Evolutionary conservation across 2,888 invertebrate species (phyloP).

Genomic region (Actias luna): DNA sequence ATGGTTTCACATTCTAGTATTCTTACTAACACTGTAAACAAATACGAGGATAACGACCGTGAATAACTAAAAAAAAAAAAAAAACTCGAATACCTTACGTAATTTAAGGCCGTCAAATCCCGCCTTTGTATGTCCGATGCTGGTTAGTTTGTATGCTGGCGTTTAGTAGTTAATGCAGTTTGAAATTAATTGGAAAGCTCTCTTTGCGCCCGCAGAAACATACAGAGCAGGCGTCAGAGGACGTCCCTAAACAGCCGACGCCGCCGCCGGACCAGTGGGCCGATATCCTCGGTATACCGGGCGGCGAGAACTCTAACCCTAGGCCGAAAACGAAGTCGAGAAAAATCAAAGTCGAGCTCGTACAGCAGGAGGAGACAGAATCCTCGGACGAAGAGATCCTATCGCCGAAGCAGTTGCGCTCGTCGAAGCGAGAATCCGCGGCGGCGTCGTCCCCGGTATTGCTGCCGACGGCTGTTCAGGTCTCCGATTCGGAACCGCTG

Average conservation of each 20-base stretch:
- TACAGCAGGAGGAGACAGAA: slow-evolving; percentile 30
- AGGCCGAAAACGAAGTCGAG: slow-evolving; percentile 24
- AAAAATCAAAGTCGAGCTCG: slow-evolving; percentile 25
- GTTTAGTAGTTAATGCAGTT: background rate
- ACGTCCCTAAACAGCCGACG: slow-evolving; percentile 68
- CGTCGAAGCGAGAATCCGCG: slow-evolving; percentile 57
- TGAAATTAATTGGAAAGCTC: slow-evolving; percentile 16
- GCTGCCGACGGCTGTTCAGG: background rate
- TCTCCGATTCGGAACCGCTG: slow-evolving; percentile 22
- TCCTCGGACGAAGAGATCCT: slow-evolving; percentile 44
- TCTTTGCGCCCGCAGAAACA: slow-evolving; percentile 30
- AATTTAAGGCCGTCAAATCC: slow-evolving; percentile 26
- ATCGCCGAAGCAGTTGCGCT: slow-evolving; percentile 63
- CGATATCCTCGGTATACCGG: slow-evolving; percentile 73
- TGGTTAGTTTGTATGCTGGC: slow-evolving; percentile 43
- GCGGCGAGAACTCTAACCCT: slow-evolving; percentile 44
- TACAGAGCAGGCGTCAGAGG: slow-evolving; percentile 40
- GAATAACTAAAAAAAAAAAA: background rate
- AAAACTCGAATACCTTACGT: background rate
- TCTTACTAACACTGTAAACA: too few relatives aligned
- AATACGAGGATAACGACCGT: too few relatives aligned
- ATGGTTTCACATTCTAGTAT: too few relatives aligned
- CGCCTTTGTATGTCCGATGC: slow-evolving; percentile 59
- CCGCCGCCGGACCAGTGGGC: slow-evolving; percentile 77
- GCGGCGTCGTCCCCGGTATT: slow-evolving; percentile 37